phyloP scores from a whole-genome alignment of 2,888 invertebrate genomes.

The Monopis laevigella region DNA sequence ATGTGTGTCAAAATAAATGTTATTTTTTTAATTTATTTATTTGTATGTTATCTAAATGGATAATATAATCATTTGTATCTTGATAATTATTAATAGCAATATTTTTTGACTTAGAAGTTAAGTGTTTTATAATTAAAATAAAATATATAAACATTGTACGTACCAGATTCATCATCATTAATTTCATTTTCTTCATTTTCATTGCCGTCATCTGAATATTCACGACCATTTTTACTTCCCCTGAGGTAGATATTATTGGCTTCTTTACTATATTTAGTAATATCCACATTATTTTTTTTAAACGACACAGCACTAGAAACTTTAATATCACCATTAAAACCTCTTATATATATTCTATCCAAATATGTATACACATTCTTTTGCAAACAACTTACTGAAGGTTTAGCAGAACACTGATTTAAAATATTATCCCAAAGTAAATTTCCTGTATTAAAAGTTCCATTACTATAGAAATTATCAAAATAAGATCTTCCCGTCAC shows the following conservation, averaged over 20 bases:
- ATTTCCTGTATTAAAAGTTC: conserved; percentile 68
- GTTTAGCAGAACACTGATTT: conserved; percentile 72
- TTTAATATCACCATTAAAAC: conserved; percentile 71
- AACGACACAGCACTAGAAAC: conserved; percentile 72
- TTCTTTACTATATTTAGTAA: conserved; percentile 62
- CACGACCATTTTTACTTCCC: conserved; percentile 40
- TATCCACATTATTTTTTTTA: conserved; percentile 70
- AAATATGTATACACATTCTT: conserved; percentile 80
- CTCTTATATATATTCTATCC: conserved; percentile 72
- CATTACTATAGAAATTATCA: conserved; percentile 49
- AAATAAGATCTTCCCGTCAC: conserved; percentile 34
- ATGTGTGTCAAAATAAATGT: too few species aligned
- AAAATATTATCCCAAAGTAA: conserved; percentile 78
- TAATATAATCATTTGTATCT: too few species aligned
- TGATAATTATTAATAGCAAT: too few species aligned
- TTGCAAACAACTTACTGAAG: conserved; percentile 79
- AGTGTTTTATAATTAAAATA: conserved; percentile 1
- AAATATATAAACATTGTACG: conserved; percentile 15
- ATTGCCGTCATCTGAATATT: conserved; percentile 24
- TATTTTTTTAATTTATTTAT: too few species aligned
- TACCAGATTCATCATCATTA: conserved; percentile 43
- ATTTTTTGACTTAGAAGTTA: too few species aligned
- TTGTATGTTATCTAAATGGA: too few species aligned
- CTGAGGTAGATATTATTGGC: conserved; percentile 58
- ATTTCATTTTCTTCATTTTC: conserved; percentile 47